A percentile compares a stretch with the other conserved stretches of the same genome.
phyloP scores from a whole-genome alignment of 2,113 vertebrate genomes.

The Potamarius usumacintae region DNA sequence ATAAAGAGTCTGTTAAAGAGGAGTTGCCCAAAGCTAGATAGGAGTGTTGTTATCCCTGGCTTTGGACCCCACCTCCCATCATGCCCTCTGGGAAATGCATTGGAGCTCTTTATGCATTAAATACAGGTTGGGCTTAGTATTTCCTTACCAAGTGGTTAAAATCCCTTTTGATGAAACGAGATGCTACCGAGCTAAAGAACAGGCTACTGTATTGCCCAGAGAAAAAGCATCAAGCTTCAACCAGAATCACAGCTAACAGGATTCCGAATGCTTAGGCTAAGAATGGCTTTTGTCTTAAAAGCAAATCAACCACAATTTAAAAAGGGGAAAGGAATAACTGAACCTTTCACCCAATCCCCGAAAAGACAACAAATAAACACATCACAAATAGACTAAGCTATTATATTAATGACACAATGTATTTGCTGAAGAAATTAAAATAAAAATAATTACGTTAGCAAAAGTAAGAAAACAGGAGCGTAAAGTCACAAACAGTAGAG shows the following conservation, averaged over 20 bases:
- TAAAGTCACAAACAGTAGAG: neutral
- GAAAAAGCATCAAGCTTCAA: slow-evolving; percentile 62
- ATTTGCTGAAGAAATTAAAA: slow-evolving; percentile 1
- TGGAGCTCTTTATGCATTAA: slow-evolving; percentile 60
- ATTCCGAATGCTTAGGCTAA: slow-evolving; percentile 58
- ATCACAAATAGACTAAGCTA: slow-evolving; percentile 14
- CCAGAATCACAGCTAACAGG: slow-evolving; percentile 60
- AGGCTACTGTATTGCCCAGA: slow-evolving; percentile 63
- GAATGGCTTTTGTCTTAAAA: slow-evolving; percentile 72
- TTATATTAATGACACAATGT: neutral
- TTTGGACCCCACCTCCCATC: slow-evolving; percentile 60
- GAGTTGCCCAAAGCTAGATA: slow-evolving; percentile 56
- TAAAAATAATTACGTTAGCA: neutral
- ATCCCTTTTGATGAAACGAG: slow-evolving; percentile 71
- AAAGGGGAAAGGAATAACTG: slow-evolving; percentile 69
- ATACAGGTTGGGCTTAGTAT: slow-evolving; percentile 60
- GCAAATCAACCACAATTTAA: slow-evolving; percentile 74
- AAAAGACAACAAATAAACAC: slow-evolving; percentile 52
- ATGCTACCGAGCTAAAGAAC: slow-evolving; percentile 66
- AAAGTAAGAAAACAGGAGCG: neutral
- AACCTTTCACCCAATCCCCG: slow-evolving; percentile 70
- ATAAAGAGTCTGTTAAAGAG: slow-evolving; percentile 64
- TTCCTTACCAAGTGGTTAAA: slow-evolving; percentile 69
- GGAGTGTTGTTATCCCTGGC: slow-evolving; percentile 20
- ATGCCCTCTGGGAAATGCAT: slow-evolving; percentile 64